phyloP scores from a whole-genome alignment of 1,140 invertebrate species.

The Lepeophtheirus salmonis region DNA sequence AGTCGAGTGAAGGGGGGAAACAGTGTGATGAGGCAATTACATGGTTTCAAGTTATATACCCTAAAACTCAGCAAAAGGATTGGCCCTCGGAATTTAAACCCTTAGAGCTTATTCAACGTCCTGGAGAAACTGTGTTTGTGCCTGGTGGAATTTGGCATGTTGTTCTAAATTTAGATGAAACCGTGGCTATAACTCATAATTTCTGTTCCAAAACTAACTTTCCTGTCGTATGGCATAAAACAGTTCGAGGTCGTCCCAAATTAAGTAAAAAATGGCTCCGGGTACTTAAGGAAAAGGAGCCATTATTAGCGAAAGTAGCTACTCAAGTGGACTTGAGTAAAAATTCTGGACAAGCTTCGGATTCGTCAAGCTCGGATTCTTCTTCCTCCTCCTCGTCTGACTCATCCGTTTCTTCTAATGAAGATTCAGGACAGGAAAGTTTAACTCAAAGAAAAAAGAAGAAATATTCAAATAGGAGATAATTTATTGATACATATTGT shows the following conservation, averaged over 20 bases:
- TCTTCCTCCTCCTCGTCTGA: conserved; percentile 39
- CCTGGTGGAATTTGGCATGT: conserved; percentile 98
- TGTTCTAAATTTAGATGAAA: conserved; percentile 67
- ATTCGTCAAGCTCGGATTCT: conserved; percentile 74
- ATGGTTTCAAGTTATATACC: conserved; percentile 93
- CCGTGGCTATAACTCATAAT: conserved; percentile 93
- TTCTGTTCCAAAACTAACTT: conserved; percentile 92
- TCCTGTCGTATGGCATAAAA: conserved; percentile 95
- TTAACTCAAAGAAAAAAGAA: conserved; percentile 71
- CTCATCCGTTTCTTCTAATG: conserved; percentile 27
- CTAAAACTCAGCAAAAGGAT: conserved; percentile 61
- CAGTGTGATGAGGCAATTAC: conserved; percentile 93
- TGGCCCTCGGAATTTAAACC: conserved; percentile 85
- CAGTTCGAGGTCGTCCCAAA: conserved; percentile 79
- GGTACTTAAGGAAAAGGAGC: conserved; percentile 43
- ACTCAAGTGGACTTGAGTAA: conserved; percentile 65
- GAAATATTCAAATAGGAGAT: conserved; percentile 23
- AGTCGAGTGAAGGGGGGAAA: conserved; percentile 68
- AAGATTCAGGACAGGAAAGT: conserved; percentile 53
- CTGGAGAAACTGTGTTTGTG: conserved; percentile 95
- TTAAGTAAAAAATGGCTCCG: conserved; percentile 67
- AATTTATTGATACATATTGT: neutral
- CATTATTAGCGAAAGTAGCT: conserved; percentile 60
- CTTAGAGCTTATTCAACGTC: conserved; percentile 84
- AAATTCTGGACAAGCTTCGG: conserved; percentile 76